A percentile compares a stretch with the other conserved stretches of the same genome.
Evolutionary conservation across 2,797 vertebrate species (phyloP).

Genomic region (Novumbra hubbsi): DNA sequence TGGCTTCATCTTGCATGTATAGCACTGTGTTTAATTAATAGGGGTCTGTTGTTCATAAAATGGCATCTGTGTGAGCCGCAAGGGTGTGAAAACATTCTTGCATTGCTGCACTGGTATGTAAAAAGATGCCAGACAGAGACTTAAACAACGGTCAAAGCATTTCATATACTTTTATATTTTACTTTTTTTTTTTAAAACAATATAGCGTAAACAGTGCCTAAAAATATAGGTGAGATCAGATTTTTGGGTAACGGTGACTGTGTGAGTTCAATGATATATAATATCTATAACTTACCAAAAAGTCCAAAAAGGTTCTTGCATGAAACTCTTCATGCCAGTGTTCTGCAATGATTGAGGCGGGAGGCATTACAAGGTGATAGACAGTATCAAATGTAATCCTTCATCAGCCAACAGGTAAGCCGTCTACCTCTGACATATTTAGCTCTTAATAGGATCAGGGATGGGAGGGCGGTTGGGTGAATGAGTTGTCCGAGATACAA

Average conservation of each 20-base stretch:
- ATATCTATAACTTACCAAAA: too few species aligned
- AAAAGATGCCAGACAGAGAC: neutral
- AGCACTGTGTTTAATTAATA: conserved; percentile 26
- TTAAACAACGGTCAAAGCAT: neutral
- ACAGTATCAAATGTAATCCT: conserved; percentile 8
- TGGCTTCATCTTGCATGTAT: conserved; percentile 31
- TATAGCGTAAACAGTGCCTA: neutral
- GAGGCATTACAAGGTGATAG: neutral
- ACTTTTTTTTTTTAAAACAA: neutral
- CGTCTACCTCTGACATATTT: conserved; percentile 12
- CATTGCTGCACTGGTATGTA: neutral
- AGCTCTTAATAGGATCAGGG: conserved; percentile 21
- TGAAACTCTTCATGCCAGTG: neutral
- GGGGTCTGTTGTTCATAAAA: conserved; percentile 13
- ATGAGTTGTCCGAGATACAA: neutral
- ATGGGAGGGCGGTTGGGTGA: neutral
- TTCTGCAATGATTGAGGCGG: neutral
- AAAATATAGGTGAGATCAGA: neutral
- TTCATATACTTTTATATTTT: neutral
- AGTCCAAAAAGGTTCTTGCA: too few species aligned
- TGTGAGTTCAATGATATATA: neutral
- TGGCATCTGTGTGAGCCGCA: conserved; percentile 11
- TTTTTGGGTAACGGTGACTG: neutral
- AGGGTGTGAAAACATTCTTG: neutral
- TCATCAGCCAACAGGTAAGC: conserved; percentile 16